Base-by-base conservation (phyloP, 2,888 invertebrate genomes). In the Drosophila birchii region DNA sequence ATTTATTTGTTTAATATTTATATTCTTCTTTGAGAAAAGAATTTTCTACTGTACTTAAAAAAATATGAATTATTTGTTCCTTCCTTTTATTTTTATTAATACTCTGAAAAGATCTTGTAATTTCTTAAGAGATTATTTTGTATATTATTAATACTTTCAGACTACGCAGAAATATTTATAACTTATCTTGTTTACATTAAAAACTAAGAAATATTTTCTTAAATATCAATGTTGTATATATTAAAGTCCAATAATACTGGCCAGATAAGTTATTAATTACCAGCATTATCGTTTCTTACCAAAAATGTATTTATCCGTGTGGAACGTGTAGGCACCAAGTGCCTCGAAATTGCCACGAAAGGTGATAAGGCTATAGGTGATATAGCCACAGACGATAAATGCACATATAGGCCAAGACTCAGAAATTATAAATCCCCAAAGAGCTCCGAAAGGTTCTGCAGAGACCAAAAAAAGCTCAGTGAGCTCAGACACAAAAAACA, bases 391-490 rank as follows among this genome's bases (percentile, higher is more conserved):
- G 63, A 47, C 16, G 8, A 14, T 34, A 34, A 49, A 23, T 58
- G 58, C 44, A 62, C 45, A 64, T 59, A 11, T 53, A 53, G 60
- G 58, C 53, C 45, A 57, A 51, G 34, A 53, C 38, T 56, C 76
- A 76, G 70, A 82, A 86, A 70, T 80, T 86, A 83, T 88, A 83
- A 80, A 83, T 80, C 78, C 76, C 56, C 69, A 62, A 75, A 64
- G 59, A 68, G 61, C n/a, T 47, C 43, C 9, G 20, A 36, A 41
- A 53, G 44, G 16, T 75, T n/a, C 6, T 1, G 66, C 86, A 83
- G 88, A 82, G 41, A 62, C 78, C 63, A 80, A 83, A 83, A 83
- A 78, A 80, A 66, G 57, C 9, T 76, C 86, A 69, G 26, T 44
- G 78, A 43, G 74, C 41, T 62, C 66, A 57, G 70, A 81, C 8